These are phyloP conservation scores for Mus spicilegus DNA, from an alignment of 2,113 vertebrate species.

Conservation along the genomic window DNA sequence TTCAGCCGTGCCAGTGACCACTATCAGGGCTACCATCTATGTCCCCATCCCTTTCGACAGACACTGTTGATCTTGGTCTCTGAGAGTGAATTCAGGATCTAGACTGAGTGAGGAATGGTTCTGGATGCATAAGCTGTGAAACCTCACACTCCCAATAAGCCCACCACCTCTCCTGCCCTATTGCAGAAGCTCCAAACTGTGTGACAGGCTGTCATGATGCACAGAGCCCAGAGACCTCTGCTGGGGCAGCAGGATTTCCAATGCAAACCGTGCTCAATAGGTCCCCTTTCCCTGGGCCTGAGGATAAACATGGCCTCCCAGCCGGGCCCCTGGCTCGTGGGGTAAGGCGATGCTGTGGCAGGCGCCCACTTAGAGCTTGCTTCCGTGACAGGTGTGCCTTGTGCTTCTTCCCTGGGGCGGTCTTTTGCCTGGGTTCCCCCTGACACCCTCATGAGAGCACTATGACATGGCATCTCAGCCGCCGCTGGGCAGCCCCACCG, in stretches of 20 bases:
- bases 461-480: fast-evolving
- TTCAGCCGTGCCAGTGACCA: not conserved
- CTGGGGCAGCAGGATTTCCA: fast-evolving
- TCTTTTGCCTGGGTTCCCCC: not conserved
- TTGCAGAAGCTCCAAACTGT: too few relatives aligned
- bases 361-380: not conserved
- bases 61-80: not conserved
- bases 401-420: not conserved
- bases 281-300: not conserved
- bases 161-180: fast-evolving
- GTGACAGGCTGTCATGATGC: not conserved
- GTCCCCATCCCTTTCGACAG: not conserved
- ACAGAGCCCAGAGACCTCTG: not conserved
- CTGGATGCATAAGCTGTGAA: not conserved
- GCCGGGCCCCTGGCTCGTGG: not conserved
- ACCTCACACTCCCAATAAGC: fast-evolving
- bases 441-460: fast-evolving
- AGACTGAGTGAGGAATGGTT: too few relatives aligned
- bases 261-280: fast-evolving
- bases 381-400: not conserved
- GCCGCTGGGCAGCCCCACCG: fast-evolving
- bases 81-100: fast-evolving
- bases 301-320: not conserved
- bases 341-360: fast-evolving
- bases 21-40: not conserved